These are phyloP conservation scores for Vannuccia rotundouncinata DNA, from an alignment of 2,888 invertebrate species.

Conservation along the genomic window DNA sequence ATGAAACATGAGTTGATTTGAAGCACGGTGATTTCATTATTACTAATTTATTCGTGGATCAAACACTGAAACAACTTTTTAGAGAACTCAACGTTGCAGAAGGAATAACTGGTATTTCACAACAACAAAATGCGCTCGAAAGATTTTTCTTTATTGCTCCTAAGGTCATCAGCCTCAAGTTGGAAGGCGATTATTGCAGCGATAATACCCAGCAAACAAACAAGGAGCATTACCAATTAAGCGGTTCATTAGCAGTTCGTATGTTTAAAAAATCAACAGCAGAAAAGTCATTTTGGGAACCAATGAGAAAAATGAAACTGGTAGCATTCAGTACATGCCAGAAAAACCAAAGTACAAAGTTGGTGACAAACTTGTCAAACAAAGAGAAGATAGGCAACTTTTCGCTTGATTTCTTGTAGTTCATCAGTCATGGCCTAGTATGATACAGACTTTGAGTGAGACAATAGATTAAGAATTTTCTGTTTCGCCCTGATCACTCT, in stretches of 20 bases:
- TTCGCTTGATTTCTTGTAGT: too few relatives aligned
- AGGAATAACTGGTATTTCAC: background rate
- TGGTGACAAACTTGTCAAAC: background rate
- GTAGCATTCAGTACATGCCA: background rate
- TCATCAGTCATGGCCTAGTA: too few relatives aligned
- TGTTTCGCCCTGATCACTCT: too few relatives aligned
- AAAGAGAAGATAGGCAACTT: background rate
- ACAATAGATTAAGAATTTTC: too few relatives aligned
- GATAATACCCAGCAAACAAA: background rate
- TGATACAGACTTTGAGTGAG: too few relatives aligned
- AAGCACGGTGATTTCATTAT: too few relatives aligned
- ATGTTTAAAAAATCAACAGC: background rate
- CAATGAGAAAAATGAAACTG: background rate
- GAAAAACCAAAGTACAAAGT: background rate
- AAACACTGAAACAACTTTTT: background rate
- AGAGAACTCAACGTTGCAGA: background rate
- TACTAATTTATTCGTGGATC: background rate
- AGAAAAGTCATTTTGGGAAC: background rate
- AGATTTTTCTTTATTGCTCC: background rate
- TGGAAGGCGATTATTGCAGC: background rate
- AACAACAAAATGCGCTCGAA: background rate
- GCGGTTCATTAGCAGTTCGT: background rate
- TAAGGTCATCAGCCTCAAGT: background rate
- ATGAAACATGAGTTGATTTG: too few relatives aligned
- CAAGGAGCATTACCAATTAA: slow-evolving; percentile 7